Base-by-base conservation (phyloP, 2,113 vertebrate genomes). In the Hyperopisus bebe region DNA sequence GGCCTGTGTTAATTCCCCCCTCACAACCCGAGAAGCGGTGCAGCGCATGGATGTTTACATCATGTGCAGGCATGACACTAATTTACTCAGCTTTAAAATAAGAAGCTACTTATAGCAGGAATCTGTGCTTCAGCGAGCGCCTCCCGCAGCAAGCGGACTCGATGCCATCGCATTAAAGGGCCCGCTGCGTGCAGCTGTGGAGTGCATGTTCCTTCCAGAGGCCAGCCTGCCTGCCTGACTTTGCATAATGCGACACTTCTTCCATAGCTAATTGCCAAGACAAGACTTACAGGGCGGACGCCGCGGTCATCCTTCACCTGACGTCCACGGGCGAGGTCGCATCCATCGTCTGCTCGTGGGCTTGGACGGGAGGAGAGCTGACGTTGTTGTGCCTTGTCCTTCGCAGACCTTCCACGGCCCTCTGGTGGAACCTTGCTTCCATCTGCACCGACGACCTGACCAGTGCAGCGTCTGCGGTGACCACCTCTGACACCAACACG, bases 401-500 rank as follows among this genome's bases (percentile, higher is more conserved):
- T 62, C 53, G 8, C 89, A 89, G 89, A 47, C 21, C 95, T 0
- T 93, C 96, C 0, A 95, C 95, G 95, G 96, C 95, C 17, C 95
- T 95, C 0, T 97, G 96, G 97, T 94, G 96, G 90, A 97, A 96
- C 70, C 88, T 87, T 5, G 80, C 39, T 15, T 3, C 84, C 5
- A 7, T 74, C 8, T 39, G 88, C 88, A 70, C 88, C 53, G 15
- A 48, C 1, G 31, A 82, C 35, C 47, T 84, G 53, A 10, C 19
- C 89, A 53, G 42, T 82, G 44, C 62, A 74, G 3, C 17, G 27
- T 42, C 51, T n/a, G 77, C 74, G 35, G 21, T 82, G 27, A n/a
- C 27, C 24, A 10, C 90, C 24, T 27, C 27, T 9, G 62, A 90
- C 10, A 24, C 10, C 31, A 13, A 77, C 85, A 55, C 44, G 66